Conservation (phyloP, 2,888 invertebrate species). For the Synergus umbraculus region DNA sequence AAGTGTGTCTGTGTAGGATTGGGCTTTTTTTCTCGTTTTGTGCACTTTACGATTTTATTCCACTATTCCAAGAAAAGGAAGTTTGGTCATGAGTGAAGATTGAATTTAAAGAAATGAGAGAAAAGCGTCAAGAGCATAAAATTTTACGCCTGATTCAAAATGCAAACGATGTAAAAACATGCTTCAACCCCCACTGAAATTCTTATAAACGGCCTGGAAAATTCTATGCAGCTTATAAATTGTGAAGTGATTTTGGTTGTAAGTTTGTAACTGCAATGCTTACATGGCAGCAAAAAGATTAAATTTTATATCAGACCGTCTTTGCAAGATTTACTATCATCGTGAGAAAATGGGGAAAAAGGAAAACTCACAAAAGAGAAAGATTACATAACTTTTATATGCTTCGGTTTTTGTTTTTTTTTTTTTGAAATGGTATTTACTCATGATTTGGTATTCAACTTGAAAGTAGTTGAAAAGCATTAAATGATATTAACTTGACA, state of each 20-base stretch:
- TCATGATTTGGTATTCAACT: too few relatives aligned
- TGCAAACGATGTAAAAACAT: conserved; percentile 25
- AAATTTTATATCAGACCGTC: conserved; percentile 9
- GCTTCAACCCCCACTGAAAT: neutral
- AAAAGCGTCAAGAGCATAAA: neutral
- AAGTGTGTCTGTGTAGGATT: neutral
- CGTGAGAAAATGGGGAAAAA: neutral
- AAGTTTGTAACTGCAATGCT: neutral
- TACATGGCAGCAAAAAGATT: neutral
- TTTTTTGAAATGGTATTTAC: neutral
- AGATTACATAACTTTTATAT: neutral
- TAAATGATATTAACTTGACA: too few relatives aligned
- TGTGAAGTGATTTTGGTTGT: neutral
- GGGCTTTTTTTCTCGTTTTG: neutral
- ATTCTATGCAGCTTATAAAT: neutral
- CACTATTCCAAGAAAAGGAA: conserved; percentile 4
- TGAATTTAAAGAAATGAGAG: neutral
- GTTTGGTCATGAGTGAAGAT: conserved; percentile 19
- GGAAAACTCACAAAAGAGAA: conserved; percentile 19
- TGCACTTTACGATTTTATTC: neutral
- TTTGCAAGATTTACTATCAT: neutral
- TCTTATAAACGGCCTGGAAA: neutral
- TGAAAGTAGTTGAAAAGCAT: too few relatives aligned
- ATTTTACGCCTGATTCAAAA: conserved; percentile 25
- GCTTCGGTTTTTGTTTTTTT: too few relatives aligned